phyloP scores from a whole-genome alignment of 2,888 invertebrate species.

The Meteorus cinctellus region DNA sequence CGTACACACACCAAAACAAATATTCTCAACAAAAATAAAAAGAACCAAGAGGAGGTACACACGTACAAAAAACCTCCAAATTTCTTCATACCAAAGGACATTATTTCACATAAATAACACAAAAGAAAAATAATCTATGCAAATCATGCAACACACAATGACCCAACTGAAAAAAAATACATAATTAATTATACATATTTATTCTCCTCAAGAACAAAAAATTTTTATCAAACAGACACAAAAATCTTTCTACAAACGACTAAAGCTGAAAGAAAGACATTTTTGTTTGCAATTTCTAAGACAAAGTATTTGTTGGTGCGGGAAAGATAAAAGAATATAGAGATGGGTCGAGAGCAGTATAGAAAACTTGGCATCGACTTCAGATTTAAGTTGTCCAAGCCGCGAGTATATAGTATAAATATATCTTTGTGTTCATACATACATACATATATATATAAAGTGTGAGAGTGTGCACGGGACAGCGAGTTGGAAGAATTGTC shows the following conservation, averaged over 20 bases:
- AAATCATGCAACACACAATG: too few species aligned
- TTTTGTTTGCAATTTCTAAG: background rate
- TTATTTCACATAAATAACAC: too few species aligned
- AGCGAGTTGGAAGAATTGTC: slow-evolving; percentile 54
- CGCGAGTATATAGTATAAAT: slow-evolving; percentile 28
- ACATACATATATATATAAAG: background rate
- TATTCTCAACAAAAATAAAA: too few species aligned
- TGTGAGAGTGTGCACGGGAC: slow-evolving; percentile 17
- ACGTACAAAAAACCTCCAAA: too few species aligned
- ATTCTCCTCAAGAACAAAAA: too few species aligned
- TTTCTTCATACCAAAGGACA: too few species aligned
- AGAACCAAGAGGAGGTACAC: too few species aligned
- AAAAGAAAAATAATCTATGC: too few species aligned
- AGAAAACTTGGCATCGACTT: slow-evolving; percentile 65
- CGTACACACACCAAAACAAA: too few species aligned
- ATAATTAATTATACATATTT: too few species aligned
- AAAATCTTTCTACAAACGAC: too few species aligned
- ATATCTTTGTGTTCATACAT: background rate
- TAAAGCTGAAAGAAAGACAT: background rate
- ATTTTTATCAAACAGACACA: background rate
- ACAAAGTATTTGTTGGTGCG: slow-evolving; percentile 45
- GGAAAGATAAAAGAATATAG: slow-evolving; percentile 42
- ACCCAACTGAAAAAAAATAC: too few species aligned
- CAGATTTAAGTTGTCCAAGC: slow-evolving; percentile 61
- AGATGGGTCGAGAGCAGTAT: slow-evolving; percentile 23